These are phyloP conservation scores for Leptinotarsa texana DNA, from an alignment of 1,140 invertebrate species.

Conservation along the genomic window DNA sequence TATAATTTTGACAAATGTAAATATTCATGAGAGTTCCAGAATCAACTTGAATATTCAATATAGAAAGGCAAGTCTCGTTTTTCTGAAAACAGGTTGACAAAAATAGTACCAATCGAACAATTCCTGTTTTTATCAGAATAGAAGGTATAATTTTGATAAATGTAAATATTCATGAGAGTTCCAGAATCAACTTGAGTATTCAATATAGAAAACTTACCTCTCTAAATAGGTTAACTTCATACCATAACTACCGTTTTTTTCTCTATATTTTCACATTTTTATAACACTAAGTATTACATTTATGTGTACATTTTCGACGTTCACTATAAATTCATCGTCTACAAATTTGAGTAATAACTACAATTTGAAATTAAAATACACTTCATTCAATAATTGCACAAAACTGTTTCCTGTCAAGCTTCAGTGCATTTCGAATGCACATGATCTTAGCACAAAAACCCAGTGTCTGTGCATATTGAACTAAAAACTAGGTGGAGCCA, in stretches of 20 bases:
- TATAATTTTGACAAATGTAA: not conserved
- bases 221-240: slow-evolving; percentile 45
- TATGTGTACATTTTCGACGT: not conserved
- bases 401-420: slow-evolving; percentile 42
- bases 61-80: too few species aligned
- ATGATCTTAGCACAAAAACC: not conserved
- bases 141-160: not conserved
- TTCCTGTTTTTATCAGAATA: not conserved
- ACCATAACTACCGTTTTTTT: slow-evolving; percentile 19
- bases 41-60: not conserved
- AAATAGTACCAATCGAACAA: not conserved
- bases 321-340: not conserved
- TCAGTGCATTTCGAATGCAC: slow-evolving; percentile 33
- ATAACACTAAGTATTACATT: not conserved
- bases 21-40: not conserved
- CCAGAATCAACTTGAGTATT: not conserved
- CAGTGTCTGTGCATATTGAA: too few species aligned
- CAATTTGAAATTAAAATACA: not conserved
- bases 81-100: too few species aligned
- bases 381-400: slow-evolving; percentile 12
- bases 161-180: not conserved
- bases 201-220: slow-evolving; percentile 37
- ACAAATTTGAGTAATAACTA: not conserved
- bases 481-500: too few species aligned
- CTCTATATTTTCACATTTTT: not conserved